phyloP scores from a whole-genome alignment of 2,888 invertebrate species.

The Matsumyia berberina region DNA sequence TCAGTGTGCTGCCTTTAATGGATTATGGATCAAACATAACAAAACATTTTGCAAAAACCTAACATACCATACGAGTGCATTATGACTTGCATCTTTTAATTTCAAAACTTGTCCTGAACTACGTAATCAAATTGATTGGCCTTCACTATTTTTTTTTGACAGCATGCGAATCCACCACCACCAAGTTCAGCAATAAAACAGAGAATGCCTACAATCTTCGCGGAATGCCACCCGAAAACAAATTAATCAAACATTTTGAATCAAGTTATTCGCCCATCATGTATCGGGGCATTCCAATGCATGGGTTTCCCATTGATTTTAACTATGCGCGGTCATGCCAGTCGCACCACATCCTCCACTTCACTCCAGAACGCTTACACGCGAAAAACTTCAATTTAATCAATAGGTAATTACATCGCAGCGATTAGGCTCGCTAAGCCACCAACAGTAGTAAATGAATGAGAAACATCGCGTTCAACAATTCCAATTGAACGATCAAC shows the following conservation, averaged over 20 bases:
- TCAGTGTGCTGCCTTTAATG: too few relatives aligned
- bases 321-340: conserved; percentile 64
- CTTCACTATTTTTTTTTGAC: conserved; percentile 25
- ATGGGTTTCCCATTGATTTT: conserved; percentile 61
- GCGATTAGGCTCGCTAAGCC: conserved; percentile 74
- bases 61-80: not conserved
- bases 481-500: conserved; percentile 76
- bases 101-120: too few relatives aligned
- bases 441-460: conserved; percentile 77
- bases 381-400: conserved; percentile 74
- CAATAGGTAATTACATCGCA: conserved; percentile 73
- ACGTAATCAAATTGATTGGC: conserved; percentile 31
- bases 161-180: conserved; percentile 5
- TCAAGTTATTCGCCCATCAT: conserved; percentile 68
- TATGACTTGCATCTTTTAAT: too few relatives aligned
- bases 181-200: not conserved
- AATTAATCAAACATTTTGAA: conserved; percentile 64
- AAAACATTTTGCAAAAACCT: not conserved
- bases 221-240: conserved; percentile 55
- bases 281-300: conserved; percentile 59
- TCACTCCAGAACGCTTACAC: conserved; percentile 45
- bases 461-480: conserved; percentile 76
- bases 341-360: conserved; percentile 35
- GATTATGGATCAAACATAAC: not conserved
- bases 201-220: not conserved